phyloP scores from a whole-genome alignment of 1,140 invertebrate species.

The Brachionus sp. region DNA sequence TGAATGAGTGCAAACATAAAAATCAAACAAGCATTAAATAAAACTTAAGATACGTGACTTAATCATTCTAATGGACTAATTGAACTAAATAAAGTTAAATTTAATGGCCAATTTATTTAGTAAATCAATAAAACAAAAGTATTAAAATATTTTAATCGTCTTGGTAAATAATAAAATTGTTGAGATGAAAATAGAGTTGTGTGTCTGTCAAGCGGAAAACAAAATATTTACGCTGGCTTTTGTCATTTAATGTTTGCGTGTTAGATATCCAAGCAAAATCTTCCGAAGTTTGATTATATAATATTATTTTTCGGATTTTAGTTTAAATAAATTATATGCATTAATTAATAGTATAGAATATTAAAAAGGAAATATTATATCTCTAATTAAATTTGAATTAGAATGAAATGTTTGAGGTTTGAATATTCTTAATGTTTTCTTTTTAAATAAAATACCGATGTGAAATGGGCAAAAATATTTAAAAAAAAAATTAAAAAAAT shows the following conservation, averaged over 20 bases:
- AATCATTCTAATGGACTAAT: neutral
- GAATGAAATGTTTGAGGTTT: neutral
- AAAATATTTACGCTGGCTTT: neutral
- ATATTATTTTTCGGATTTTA: constrained; percentile 6
- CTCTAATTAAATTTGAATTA: neutral
- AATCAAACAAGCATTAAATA: neutral
- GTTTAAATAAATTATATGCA: neutral
- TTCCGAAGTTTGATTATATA: neutral
- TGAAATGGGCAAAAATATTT: no score
- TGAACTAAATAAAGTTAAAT: neutral
- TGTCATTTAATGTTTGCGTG: neutral
- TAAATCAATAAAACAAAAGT: neutral
- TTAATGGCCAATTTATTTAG: neutral
- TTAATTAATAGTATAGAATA: neutral
- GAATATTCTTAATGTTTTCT: neutral
- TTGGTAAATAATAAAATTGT: neutral
- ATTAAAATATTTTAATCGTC: neutral
- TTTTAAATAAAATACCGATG: neutral
- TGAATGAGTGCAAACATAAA: neutral
- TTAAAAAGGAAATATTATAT: neutral
- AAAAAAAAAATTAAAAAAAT: no score
- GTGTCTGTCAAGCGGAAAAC: neutral
- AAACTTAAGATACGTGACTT: neutral
- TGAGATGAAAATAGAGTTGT: neutral
- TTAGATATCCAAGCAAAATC: neutral